Conservation (phyloP, 35 echinoderm and acorn worm species). For the Acanthaster planci region DNA sequence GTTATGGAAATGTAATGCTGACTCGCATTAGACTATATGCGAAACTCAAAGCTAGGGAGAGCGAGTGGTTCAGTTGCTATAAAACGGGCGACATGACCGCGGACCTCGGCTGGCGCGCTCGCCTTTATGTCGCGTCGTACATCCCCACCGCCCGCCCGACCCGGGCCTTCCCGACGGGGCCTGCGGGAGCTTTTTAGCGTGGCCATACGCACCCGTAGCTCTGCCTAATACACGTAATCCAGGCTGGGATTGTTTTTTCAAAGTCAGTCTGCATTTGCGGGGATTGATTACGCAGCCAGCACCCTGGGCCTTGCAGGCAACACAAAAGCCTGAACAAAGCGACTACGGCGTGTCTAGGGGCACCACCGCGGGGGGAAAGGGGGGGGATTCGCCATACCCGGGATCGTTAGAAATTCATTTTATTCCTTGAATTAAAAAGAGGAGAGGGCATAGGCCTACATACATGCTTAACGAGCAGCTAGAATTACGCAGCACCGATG, state of each 20-base stretch:
- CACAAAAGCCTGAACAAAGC: slow-evolving; percentile 21
- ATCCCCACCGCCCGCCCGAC: background rate
- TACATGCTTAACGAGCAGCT: slow-evolving; percentile 29
- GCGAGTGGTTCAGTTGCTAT: background rate
- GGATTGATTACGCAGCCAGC: slow-evolving; percentile 30
- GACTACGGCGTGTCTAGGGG: slow-evolving; percentile 12
- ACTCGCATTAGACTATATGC: slow-evolving; percentile 13
- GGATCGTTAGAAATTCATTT: slow-evolving; percentile 34
- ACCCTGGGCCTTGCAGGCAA: slow-evolving; percentile 20
- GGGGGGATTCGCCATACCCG: background rate
- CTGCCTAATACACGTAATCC: slow-evolving; percentile 21
- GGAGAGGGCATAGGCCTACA: slow-evolving; percentile 32
- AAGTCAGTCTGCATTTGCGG: slow-evolving; percentile 25
- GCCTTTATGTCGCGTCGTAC: background rate
- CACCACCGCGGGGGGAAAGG: slow-evolving; percentile 4
- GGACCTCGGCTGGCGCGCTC: background rate
- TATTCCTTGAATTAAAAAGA: slow-evolving; percentile 19
- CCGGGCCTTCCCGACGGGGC: background rate
- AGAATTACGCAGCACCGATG: slow-evolving; percentile 22
- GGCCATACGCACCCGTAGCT: slow-evolving; percentile 14
- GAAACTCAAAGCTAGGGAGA: slow-evolving; percentile 9
- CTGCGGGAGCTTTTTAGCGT: slow-evolving; percentile 24
- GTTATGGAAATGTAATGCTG: slow-evolving; percentile 29
- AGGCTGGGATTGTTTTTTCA: slow-evolving; percentile 15
- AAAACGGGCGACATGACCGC: no score